Base-by-base conservation (phyloP, 1,140 invertebrate species). In the Macrotrachela quadricornifera region DNA sequence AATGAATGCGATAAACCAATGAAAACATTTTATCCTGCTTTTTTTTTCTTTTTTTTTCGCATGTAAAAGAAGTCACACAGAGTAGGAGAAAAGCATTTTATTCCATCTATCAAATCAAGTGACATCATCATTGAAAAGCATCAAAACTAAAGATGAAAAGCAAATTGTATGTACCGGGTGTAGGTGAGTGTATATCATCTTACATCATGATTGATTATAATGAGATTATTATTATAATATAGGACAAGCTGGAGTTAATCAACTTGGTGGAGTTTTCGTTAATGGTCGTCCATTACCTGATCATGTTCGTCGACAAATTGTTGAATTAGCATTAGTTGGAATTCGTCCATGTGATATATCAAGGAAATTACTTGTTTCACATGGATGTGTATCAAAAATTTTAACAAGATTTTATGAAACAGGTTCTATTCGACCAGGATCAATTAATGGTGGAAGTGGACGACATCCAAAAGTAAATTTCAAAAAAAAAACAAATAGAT, bases 301-400 rank as follows among this genome's bases (percentile, higher is more conserved):
- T 66, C 84, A 82, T 61, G 84, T 92, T n/a, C 75, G 88, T 48
- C 79, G 85, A 57, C 76, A 84, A 56, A 94, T 94, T 60, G 86
- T 94, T 0, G 85, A 94, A 64, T 71, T 94, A 61, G 86, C 87
- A 15, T 72, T 90, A 52, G 76, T 87, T 64, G 74, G 74, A 12
- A 85, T 92, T 0, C 73, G 88, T 51, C 88, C 88, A 11, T 94
- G 88, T 68, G 88, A 94, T 71, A 95, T 94, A 65, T 90, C 85
- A 6, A 71, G 88, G 45, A 85, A 91, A 64, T 74, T 95, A 30
- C 75, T 90, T 12, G 91, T 97, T 10, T 92, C 86, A 0, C 88
- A 95, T 65, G 90, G 90, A 57, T 83, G 82, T 63, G 85, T 90
- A n/a, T 90, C 85, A 12, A 95, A 95, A 74, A 95, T 95, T 57